Percentiles rank a stretch among this genome's conserved stretches.
phyloP scores from a whole-genome alignment of 2,113 vertebrate genomes.

The Cettia cetti region DNA sequence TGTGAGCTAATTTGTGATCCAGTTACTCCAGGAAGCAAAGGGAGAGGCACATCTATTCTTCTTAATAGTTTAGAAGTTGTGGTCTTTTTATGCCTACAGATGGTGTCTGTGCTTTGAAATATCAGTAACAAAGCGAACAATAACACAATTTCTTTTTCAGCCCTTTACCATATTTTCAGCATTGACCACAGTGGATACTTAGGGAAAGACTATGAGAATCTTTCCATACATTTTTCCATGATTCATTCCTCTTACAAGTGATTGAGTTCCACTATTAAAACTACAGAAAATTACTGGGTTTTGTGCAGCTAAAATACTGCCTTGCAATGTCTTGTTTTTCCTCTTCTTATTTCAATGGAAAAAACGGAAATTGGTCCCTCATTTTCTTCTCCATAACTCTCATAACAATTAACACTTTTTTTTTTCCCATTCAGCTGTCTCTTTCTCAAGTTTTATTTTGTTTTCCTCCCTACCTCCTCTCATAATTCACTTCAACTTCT shows the following conservation, averaged over 20 bases:
- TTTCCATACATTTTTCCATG: background rate
- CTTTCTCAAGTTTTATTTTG: background rate
- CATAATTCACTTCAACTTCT: background rate
- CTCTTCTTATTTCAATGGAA: background rate
- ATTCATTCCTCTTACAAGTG: background rate
- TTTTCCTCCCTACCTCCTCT: background rate
- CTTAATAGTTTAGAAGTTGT: background rate
- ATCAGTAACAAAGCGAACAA: background rate
- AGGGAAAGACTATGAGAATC: background rate
- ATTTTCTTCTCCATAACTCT: background rate
- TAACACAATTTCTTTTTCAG: background rate
- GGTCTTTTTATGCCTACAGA: background rate
- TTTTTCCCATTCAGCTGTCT: background rate
- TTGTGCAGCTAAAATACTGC: background rate
- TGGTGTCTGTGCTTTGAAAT: background rate
- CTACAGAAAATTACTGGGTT: background rate
- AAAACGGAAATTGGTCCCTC: background rate
- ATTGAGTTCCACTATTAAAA: background rate
- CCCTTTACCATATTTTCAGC: background rate
- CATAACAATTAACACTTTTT: background rate
- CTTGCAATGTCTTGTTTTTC: background rate
- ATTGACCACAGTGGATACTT: background rate
- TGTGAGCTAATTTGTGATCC: background rate
- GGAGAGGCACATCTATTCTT: background rate
- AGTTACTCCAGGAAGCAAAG: background rate